Conservation (phyloP, 1,140 invertebrate species). For the Harpegnathos saltator region DNA sequence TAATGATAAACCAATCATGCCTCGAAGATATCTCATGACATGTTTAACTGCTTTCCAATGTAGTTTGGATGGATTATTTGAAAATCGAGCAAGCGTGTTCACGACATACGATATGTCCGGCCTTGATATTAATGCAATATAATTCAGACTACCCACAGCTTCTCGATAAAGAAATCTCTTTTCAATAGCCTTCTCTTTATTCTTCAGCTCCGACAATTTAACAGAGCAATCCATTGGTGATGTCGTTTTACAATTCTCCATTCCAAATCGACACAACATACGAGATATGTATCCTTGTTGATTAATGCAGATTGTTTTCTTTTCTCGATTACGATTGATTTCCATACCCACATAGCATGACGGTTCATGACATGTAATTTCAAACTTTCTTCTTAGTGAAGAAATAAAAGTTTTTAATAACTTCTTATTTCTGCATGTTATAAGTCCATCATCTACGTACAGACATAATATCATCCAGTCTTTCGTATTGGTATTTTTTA, state of each 20-base stretch:
- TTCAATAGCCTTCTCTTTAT: not conserved
- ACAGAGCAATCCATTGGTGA: not conserved
- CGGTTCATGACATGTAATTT: not conserved
- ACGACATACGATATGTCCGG: conserved; percentile 21
- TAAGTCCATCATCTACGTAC: conserved; percentile 14
- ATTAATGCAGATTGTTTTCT: not conserved
- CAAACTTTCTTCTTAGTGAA: not conserved
- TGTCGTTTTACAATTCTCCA: conserved; percentile 15
- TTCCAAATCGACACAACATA: conserved; percentile 8
- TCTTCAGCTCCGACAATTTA: not conserved
- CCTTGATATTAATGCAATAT: conserved; percentile 11
- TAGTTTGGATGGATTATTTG: not conserved
- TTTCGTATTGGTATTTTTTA: not conserved
- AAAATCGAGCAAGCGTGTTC: not conserved
- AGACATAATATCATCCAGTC: conserved; percentile 20
- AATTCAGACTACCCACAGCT: not conserved
- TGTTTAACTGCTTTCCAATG: conserved; percentile 44
- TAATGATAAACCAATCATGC: conserved; percentile 1
- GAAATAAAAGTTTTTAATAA: not conserved
- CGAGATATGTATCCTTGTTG: conserved; percentile 24
- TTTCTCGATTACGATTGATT: not conserved
- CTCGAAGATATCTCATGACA: conserved; percentile 29
- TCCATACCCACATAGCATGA: conserved; percentile 24
- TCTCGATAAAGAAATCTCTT: conserved; percentile 23
- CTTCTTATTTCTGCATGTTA: not conserved